phyloP scores from a whole-genome alignment of 2,797 vertebrate species.

The Galago senegalensis region DNA sequence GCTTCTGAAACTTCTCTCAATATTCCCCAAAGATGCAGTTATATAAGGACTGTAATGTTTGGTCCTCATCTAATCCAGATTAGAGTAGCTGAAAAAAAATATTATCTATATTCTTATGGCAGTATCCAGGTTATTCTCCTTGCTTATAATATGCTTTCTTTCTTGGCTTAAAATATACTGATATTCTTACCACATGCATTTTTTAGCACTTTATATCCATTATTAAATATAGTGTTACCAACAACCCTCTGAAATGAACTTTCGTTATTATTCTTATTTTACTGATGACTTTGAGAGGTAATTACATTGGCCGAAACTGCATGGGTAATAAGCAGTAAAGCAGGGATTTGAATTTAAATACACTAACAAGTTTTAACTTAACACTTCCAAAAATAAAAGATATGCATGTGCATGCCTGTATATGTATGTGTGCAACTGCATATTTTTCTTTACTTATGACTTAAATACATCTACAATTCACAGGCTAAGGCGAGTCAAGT shows the following conservation, averaged over 20 bases:
- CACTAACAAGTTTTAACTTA: not conserved
- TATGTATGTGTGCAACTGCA: not conserved
- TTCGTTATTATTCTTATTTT: not conserved
- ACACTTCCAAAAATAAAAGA: not conserved
- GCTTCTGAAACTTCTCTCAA: not conserved
- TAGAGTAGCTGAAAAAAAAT: not conserved
- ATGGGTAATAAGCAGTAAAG: not conserved
- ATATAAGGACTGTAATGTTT: not conserved
- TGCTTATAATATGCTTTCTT: not conserved
- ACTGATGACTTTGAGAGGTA: not conserved
- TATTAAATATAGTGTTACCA: not conserved
- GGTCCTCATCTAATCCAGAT: not conserved
- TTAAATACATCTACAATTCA: not conserved
- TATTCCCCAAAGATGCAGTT: not conserved
- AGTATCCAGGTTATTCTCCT: not conserved
- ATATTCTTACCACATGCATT: not conserved
- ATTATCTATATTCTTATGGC: not conserved
- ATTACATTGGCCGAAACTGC: not conserved
- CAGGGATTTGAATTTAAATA: not conserved
- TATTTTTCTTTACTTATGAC: not conserved
- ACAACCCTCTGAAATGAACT: not conserved
- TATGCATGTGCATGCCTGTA: not conserved
- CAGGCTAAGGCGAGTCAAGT: not conserved
- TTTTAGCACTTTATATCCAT: not conserved
- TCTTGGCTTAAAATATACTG: not conserved